phyloP scores from a whole-genome alignment of 2,113 vertebrate species.

The Channa maculata region DNA sequence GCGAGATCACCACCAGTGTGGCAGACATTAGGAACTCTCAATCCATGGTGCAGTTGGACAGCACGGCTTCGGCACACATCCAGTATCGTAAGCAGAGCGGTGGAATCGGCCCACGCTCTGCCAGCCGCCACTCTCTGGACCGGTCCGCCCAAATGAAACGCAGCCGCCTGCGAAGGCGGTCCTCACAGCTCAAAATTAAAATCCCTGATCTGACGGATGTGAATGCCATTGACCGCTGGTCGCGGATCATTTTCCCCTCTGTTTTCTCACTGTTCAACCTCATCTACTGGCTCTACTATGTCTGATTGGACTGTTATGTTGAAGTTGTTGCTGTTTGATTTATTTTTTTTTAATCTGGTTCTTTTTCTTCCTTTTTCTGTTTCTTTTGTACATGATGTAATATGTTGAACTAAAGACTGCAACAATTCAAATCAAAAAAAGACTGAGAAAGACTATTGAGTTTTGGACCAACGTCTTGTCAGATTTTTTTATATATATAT shows the following conservation, averaged over 20 bases:
- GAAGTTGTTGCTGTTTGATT: conserved; percentile 35
- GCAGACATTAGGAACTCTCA: conserved; percentile 93
- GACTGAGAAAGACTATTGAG: conserved; percentile 54
- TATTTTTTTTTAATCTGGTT: conserved; percentile 34
- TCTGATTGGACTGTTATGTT: conserved; percentile 83
- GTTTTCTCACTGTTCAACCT: conserved; percentile 97
- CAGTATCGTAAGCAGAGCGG: conserved; percentile 94
- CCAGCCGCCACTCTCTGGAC: conserved; percentile 88
- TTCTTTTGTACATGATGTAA: conserved; percentile 70
- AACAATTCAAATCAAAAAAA: conserved; percentile 38
- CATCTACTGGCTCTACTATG: conserved; percentile 98
- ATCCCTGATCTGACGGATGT: conserved; percentile 97
- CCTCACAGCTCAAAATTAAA: conserved; percentile 95
- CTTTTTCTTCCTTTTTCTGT: conserved; percentile 49
- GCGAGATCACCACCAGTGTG: conserved; percentile 88
- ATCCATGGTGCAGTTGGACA: conserved; percentile 91
- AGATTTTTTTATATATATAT: conserved; percentile 46
- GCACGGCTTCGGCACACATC: conserved; percentile 87
- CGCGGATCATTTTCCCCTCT: conserved; percentile 94
- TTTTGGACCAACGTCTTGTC: conserved; percentile 69
- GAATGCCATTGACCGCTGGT: conserved; percentile 97
- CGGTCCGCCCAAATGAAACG: conserved; percentile 88
- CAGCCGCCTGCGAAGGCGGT: conserved; percentile 91
- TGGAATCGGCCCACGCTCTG: conserved; percentile 75
- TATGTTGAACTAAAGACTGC: conserved; percentile 60